Conservation (phyloP, 2,888 invertebrate species). For the Chesias legatella region DNA sequence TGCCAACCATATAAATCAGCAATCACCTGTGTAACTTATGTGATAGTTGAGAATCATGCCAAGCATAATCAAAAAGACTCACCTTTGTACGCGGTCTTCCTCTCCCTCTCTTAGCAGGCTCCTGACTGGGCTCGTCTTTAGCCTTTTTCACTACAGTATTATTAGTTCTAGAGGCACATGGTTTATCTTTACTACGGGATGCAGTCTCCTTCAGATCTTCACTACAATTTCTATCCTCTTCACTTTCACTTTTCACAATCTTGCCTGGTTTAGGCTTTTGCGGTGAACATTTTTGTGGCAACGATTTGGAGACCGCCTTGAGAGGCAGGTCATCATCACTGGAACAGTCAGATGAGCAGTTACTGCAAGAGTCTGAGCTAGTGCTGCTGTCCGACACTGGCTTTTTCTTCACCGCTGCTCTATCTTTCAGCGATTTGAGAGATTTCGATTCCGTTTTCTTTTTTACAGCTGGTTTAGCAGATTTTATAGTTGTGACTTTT, state of each 20-base stretch:
- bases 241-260: constrained; percentile 54
- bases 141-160: constrained; percentile 53
- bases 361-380: constrained; percentile 76
- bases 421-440: constrained; percentile 36
- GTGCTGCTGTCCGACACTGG: constrained; percentile 65
- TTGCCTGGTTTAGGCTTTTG: constrained; percentile 48
- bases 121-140: constrained; percentile 55
- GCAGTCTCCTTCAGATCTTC: constrained; percentile 49
- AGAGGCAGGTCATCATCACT: constrained; percentile 72
- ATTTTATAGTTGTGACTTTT: constrained; percentile 59
- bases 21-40: no score
- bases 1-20: no score
- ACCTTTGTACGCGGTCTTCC: constrained; percentile 70
- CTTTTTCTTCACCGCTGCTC: constrained; percentile 45
- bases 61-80: constrained; percentile 32
- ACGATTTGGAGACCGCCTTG: constrained; percentile 63
- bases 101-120: constrained; percentile 54
- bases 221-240: constrained; percentile 51
- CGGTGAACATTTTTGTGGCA: constrained; percentile 55
- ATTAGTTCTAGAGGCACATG: constrained; percentile 49
- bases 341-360: constrained; percentile 69
- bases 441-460: constrained; percentile 54
- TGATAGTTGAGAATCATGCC: no score
- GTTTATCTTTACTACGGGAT: constrained; percentile 57
- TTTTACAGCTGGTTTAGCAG: constrained; percentile 56